Evolutionary conservation across 1,140 invertebrate species (phyloP), one percentile per base, ranked within the genome.

Genomic region (Coptotermes formosanus): DNA sequence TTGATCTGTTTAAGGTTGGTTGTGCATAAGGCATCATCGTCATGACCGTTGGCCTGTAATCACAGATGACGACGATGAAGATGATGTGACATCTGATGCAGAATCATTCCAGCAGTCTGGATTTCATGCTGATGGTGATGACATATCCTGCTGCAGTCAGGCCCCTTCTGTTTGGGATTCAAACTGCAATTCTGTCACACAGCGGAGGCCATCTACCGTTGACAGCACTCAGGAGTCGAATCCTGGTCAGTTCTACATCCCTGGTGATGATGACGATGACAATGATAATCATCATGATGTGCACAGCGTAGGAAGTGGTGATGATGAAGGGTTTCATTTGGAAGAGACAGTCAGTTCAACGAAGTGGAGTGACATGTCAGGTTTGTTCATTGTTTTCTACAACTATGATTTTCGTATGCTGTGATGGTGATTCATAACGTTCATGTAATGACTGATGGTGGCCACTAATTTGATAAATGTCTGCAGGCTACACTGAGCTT

Each of bases 31-130:
- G 87, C 96, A 96, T 87, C 94, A 95, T 87, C 93, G 96, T 44
- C 94, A 96, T 87, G 96, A 97, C 85, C 93, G 94, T 52, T 98
- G 97, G 95, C 97, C 97, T 0, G 93, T 98, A 16, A 93, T 95
- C 86, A 93, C 95, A 83, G 95, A 96, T 88, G 92, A 94, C 75
- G 21, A 38, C 9, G 83, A 85, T 9, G n/a, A 45, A 6, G 86
- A 82, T 48, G 21, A 69, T 0, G 0, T 12, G 9, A 9, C 30
- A 55, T 38, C 32, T 32, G 52, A 84, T 3, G 14, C 83, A 84
- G 83, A 84, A 12, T 48, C n/a, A 25, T 9, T 69, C 23, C 64
- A 69, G 12, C 23, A 69, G 3, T 69, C 64, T 3, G 64, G n/a
- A n/a, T 25, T 69, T 30, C n/a, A 45, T 84, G 38, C 14, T 21